Base-by-base conservation (phyloP, 2,797 vertebrate genomes). In the Epinephelus awoara region DNA sequence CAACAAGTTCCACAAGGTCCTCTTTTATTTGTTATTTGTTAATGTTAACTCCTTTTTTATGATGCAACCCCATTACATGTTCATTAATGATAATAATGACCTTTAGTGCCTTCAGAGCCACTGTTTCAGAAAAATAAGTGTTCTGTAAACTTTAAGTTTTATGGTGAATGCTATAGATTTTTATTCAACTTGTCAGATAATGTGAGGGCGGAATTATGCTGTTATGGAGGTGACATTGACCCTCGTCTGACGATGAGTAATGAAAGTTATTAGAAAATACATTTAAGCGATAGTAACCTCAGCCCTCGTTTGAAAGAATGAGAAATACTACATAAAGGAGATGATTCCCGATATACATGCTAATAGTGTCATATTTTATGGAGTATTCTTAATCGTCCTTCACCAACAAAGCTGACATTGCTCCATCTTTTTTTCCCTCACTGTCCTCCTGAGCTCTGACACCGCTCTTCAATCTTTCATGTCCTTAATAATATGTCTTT, bases 401-500 rank as follows among this genome's bases (percentile, higher is more conserved):
- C 77, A 49, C 9, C 75, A 79, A 85, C 84, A 83, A 77, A 83
- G 77, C 66, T 70, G 84, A 88, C 86, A 77, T 81, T 85, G 82
- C 77, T 75, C 54, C 0, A 49, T 64, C 29, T 79, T 57, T 78
- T n/a, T 70, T 25, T 27, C 47, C 5, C 17, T 59, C 12, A 8
- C 46, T 15, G 34, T 68, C 65, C 83, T 79, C 72, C 67, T 4
- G 67, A 79, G 80, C 50, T 23, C 59, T 73, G 83, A 87, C 83
- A 57, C 73, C 40, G 49, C 85, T 84, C 79, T 51, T 67, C 85
- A 69, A 29, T 73, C 80, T 75, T 78, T 85, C 76, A 84, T 73
- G 67, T 64, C 71, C 64, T 71, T 67, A 63, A 73, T 74, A 79
- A 85, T 74, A 79, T 84, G 77, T 79, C 38, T 72, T 68, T 79